Conservation (phyloP, 2,113 vertebrate genomes). For the Excalfactoria chinensis region DNA sequence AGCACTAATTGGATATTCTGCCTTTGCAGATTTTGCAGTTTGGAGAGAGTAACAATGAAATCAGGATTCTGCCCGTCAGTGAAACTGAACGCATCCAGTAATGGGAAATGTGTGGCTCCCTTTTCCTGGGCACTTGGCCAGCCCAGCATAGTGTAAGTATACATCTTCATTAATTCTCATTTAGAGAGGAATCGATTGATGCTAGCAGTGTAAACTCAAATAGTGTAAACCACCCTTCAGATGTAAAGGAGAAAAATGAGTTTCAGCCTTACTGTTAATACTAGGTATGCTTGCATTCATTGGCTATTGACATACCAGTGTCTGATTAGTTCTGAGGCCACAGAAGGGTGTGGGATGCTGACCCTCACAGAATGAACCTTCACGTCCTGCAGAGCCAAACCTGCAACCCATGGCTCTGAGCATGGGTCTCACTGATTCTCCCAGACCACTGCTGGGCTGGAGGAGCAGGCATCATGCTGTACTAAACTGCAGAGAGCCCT, state of each 20-base stretch:
- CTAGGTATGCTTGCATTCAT: rapidly evolving
- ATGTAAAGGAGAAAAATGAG: not conserved
- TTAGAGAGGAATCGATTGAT: not conserved
- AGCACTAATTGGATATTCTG: not conserved
- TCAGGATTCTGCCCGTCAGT: not conserved
- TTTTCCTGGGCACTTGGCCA: not conserved
- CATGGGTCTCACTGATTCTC: not conserved
- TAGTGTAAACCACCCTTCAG: not conserved
- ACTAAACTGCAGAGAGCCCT: not conserved
- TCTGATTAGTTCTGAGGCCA: not conserved
- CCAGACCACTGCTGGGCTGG: not conserved
- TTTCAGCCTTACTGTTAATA: not conserved
- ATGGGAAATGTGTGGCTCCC: not conserved
- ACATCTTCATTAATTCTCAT: slow-evolving; percentile 40
- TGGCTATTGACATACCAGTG: not conserved
- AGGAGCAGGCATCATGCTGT: not conserved
- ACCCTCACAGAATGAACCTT: rapidly evolving
- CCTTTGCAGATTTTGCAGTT: not conserved
- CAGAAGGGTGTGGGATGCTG: not conserved
- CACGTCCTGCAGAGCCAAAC: not conserved
- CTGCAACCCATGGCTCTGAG: not conserved
- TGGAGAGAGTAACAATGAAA: slow-evolving; percentile 21
- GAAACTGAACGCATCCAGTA: not conserved
- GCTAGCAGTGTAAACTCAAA: not conserved
- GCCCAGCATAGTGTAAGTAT: not conserved